Evolutionary conservation across 2,113 vertebrate species (phyloP), one percentile per base, ranked within the genome.

Genomic region (Misgurnus anguillicaudatus): DNA sequence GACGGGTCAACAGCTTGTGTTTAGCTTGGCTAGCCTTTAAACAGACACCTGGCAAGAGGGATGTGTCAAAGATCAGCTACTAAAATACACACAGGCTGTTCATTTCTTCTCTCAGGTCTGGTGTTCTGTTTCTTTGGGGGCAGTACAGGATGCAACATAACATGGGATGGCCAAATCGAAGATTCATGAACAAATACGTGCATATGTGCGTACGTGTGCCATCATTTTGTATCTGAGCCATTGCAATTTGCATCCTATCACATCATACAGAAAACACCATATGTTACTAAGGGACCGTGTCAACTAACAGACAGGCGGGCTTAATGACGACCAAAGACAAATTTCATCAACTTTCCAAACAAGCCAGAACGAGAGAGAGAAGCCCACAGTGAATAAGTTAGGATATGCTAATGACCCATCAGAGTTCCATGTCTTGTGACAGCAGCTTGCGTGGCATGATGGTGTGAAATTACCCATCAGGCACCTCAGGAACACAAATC

Each of bases 21-120:
- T 98, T 96, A 94, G 94, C 95, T 98, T 98, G 97, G 96, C 96
- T 90, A 83, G 92, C 86, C 93, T 94, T 96, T 96, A 95, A 92
- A 94, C 89, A 88, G 90, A 89, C 94, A 90, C 92, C 95, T 98
- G 96, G 96, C 95, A 94, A 92, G 85, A 38, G 83, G 82, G 90
- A 87, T 91, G 89, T 82, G 87, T 84, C 78, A 81, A 85, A 19
- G 78, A 67, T 86, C 71, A 79, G 84, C 75, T 77, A 81, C 67
- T 80, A 69, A 85, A 79, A 55, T 68, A 77, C 76, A 74, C 81
- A 79, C 64, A 77, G 70, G 16, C 66, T 74, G 83, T 75, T 69
- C 72, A 58, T 68, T 80, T 80, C 74, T 16, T 24, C 41, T 71
- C 67, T 73, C 68, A 42, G 67, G 53, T 72, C 73, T 45, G 16